phyloP scores from a whole-genome alignment of 2,113 vertebrate genomes.

The Tragelaphus buxtoni region DNA sequence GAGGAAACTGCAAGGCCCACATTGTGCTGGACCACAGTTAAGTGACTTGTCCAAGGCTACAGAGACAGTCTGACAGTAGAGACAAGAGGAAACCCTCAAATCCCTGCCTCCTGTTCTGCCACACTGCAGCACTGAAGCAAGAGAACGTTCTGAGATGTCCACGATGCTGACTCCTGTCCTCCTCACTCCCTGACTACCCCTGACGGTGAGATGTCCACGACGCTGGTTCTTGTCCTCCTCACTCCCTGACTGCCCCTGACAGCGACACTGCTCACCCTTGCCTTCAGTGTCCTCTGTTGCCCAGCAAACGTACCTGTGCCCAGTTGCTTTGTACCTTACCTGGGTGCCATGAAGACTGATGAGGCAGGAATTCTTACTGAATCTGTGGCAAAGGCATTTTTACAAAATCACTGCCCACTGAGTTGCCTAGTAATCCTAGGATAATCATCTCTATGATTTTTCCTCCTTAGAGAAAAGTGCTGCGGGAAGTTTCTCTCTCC shows the following conservation, averaged over 20 bases:
- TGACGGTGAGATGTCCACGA: background rate
- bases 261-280: rapidly evolving
- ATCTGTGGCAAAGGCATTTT: background rate
- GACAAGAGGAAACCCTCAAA: background rate
- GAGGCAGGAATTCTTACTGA: too few species aligned
- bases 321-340: background rate
- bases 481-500: background rate
- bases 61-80: background rate
- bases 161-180: background rate
- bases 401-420: background rate
- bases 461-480: background rate
- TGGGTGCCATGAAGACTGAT: background rate
- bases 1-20: background rate
- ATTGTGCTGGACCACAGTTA: background rate
- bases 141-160: background rate
- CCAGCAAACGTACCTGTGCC: background rate
- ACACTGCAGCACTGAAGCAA: background rate
- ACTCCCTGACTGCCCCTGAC: background rate
- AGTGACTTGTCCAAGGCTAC: background rate
- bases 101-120: too few species aligned
- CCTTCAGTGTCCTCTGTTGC: background rate
- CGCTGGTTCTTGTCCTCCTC: too few species aligned
- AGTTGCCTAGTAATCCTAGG: background rate
- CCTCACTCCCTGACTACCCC: background rate
- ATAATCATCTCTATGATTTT: background rate